phyloP scores from a whole-genome alignment of 2,797 vertebrate species.

The Phrynocephalus forsythii region DNA sequence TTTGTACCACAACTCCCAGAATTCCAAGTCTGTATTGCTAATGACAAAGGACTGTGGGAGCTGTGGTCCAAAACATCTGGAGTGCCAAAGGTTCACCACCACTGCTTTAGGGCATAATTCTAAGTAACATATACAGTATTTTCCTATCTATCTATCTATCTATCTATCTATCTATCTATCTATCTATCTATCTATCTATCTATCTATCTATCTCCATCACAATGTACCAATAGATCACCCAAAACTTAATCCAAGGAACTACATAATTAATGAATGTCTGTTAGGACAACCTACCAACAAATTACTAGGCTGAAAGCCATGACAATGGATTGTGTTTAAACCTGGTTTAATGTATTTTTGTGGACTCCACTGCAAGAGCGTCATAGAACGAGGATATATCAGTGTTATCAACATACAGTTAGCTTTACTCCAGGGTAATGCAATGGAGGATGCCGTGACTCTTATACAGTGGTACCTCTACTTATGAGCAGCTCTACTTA shows the following conservation, averaged over 20 bases:
- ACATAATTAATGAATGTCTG: not conserved
- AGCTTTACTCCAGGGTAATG: not conserved
- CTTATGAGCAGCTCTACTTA: too few species aligned
- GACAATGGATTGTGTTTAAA: not conserved
- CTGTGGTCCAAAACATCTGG: too few species aligned
- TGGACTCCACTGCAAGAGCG: not conserved
- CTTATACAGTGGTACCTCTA: too few species aligned
- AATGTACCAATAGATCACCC: not conserved
- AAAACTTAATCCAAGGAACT: not conserved
- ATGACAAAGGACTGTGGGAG: too few species aligned
- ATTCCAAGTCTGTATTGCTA: too few species aligned
- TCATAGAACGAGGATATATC: too few species aligned
- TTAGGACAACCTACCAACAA: not conserved
- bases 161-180: too few species aligned
- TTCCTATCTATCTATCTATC: constrained; percentile 21
- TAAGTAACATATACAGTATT: not conserved
- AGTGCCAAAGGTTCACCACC: too few species aligned
- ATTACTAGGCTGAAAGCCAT: not conserved
- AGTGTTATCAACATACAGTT: not conserved
- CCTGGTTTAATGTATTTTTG: not conserved
- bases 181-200: too few species aligned
- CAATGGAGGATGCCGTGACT: too few species aligned
- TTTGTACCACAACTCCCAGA: too few species aligned
- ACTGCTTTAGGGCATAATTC: not conserved
- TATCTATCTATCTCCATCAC: constrained; percentile 1